Percentiles rank a stretch among this genome's conserved stretches.
Evolutionary conservation across 2,113 vertebrate species (phyloP).

Genomic region (Clarias macrocephalus): DNA sequence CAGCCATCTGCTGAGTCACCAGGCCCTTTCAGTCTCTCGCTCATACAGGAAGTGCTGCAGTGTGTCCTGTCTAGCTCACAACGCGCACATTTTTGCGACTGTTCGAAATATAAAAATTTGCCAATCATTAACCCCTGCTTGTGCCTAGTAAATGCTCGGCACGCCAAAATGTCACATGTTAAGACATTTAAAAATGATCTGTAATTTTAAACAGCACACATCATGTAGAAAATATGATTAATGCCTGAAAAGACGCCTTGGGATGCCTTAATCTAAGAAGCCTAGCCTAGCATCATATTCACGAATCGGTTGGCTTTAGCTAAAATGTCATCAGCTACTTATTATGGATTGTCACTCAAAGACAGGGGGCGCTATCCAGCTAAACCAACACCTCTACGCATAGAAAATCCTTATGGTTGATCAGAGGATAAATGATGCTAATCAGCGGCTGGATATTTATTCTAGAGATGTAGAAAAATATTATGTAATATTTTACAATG

Average conservation of each 20-base stretch:
- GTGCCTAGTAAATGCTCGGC: neutral
- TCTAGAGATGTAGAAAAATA: no score
- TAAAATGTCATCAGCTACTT: no score
- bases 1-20: constrained; percentile 28
- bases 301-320: neutral
- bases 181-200: no score
- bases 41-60: constrained; percentile 6
- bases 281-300: neutral
- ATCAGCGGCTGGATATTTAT: no score
- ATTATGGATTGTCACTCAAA: no score
- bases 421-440: no score
- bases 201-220: no score
- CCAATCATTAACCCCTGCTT: neutral
- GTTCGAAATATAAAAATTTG: neutral
- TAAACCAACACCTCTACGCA: no score
- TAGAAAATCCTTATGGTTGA: neutral
- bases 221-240: no score
- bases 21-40: neutral
- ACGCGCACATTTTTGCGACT: neutral
- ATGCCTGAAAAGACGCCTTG: no score
- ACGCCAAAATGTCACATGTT: neutral
- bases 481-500: neutral
- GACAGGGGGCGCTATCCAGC: no score
- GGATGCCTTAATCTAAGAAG: no score
- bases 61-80: neutral